Conservation (phyloP, 2,113 vertebrate species). For the Cyanistes caeruleus region DNA sequence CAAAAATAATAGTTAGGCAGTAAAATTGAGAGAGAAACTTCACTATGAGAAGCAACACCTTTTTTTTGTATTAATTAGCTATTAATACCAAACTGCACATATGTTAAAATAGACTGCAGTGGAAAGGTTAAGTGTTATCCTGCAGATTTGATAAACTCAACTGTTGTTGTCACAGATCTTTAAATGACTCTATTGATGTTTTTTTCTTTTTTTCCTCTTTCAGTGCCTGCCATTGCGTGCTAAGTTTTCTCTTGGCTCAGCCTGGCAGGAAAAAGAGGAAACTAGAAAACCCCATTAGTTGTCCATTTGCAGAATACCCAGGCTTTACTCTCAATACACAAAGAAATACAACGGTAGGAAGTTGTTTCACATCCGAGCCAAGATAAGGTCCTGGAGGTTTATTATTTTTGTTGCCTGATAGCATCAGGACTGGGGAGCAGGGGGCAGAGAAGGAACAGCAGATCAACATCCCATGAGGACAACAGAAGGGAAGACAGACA, state of each 20-base stretch:
- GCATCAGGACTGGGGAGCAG: constrained; percentile 80
- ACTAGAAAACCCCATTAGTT: constrained; percentile 70
- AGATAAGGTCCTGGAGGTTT: constrained; percentile 87
- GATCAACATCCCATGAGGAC: constrained; percentile 68
- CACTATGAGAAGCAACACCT: neutral
- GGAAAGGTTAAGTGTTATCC: constrained; percentile 63
- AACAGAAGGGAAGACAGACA: constrained; percentile 72
- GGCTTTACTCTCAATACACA: constrained; percentile 68
- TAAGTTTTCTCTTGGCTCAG: constrained; percentile 57
- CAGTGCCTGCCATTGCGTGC: constrained; percentile 47
- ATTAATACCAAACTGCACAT: constrained; percentile 31
- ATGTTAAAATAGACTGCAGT: constrained; percentile 59
- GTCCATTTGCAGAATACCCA: constrained; percentile 66
- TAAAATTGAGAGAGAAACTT: neutral
- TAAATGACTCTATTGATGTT: constrained; percentile 37
- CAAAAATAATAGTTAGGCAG: constrained; percentile 14
- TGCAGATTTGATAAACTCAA: constrained; percentile 59
- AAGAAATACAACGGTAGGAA: constrained; percentile 77
- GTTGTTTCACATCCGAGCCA: constrained; percentile 88
- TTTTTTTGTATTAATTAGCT: neutral
- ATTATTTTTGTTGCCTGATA: constrained; percentile 86
- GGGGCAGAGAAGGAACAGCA: constrained; percentile 67
- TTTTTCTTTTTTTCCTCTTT: constrained; percentile 28
- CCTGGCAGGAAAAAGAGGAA: constrained; percentile 72
- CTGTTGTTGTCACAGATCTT: constrained; percentile 63